A percentile compares a stretch with the other conserved stretches of the same genome.
These are phyloP conservation scores for Drosophila histrio DNA, from an alignment of 2,888 invertebrate genomes.

Conservation along the genomic window DNA sequence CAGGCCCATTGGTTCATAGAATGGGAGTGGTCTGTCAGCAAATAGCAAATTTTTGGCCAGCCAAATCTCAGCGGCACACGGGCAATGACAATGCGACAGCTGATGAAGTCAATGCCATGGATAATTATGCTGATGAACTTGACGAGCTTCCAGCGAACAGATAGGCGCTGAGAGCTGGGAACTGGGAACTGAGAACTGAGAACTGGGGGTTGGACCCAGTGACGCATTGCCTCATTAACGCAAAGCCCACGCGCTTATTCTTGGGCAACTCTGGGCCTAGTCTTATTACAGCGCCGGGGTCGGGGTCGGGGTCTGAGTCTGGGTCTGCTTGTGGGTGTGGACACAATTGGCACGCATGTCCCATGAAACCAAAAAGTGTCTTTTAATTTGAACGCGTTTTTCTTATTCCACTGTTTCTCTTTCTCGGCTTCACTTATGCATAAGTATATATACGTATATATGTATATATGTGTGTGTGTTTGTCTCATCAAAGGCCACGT, in stretches of 20 bases:
- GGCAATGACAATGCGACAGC: conserved; percentile 59
- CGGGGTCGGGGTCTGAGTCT: neutral
- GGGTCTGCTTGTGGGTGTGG: neutral
- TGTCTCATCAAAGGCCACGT: conserved; percentile 66
- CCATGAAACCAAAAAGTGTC: conserved; percentile 69
- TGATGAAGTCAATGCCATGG: conserved; percentile 79
- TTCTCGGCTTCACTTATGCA: neutral
- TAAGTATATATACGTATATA: neutral
- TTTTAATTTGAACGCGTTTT: conserved; percentile 64
- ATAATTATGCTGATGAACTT: conserved; percentile 78
- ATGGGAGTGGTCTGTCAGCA: conserved; percentile 22
- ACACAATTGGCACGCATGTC: conserved; percentile 74
- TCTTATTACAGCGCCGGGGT: neutral
- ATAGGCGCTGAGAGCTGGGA: neutral
- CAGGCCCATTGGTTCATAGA: neutral
- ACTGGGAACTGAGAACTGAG: neutral
- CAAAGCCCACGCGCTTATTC: conserved; percentile 69
- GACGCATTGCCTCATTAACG: conserved; percentile 79
- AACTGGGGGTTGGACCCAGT: conserved; percentile 47
- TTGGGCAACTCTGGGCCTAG: neutral
- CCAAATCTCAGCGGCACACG: conserved; percentile 43
- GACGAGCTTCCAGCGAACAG: conserved; percentile 39
- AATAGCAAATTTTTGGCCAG: conserved; percentile 39
- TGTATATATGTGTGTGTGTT: neutral
- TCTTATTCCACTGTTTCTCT: conserved; percentile 2